Conservation (phyloP, 2,888 invertebrate genomes). For the Theodoxus fluviatilis region DNA sequence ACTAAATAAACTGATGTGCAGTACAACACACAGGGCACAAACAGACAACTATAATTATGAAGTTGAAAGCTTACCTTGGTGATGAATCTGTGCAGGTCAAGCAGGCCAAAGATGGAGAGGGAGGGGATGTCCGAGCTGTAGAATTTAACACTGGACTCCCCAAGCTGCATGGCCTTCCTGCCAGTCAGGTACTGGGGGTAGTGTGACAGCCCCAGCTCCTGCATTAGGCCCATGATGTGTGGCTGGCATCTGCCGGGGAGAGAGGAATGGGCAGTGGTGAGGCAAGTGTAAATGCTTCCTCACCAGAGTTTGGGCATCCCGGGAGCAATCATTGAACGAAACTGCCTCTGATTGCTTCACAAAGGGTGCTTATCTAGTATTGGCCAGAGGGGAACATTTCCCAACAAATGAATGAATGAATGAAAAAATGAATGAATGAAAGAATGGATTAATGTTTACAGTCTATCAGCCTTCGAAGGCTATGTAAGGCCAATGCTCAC, state of each 20-base stretch:
- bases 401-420: too few species aligned
- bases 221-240: conserved; percentile 57
- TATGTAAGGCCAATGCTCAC: too few species aligned
- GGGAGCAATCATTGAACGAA: too few species aligned
- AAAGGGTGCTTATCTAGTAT: too few species aligned
- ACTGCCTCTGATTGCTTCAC: too few species aligned
- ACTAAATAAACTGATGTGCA: too few species aligned
- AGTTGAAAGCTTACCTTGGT: conserved; percentile 55
- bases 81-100: conserved; percentile 56
- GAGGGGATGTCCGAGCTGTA: conserved; percentile 58
- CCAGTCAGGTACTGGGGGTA: conserved; percentile 56
- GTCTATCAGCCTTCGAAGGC: too few species aligned
- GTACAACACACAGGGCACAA: background rate
- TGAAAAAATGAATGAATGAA: too few species aligned
- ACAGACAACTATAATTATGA: conserved; percentile 3
- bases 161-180: conserved; percentile 57
- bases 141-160: conserved; percentile 42
- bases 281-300: too few species aligned
- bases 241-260: conserved; percentile 51
- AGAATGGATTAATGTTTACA: too few species aligned
- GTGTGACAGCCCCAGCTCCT: conserved; percentile 56
- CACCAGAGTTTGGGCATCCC: too few species aligned
- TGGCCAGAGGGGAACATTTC: too few species aligned
- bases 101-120: conserved; percentile 48
- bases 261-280: background rate